phyloP scores from a whole-genome alignment of 92 coral and sea anemone genomes.

The Siderastrea radians region DNA sequence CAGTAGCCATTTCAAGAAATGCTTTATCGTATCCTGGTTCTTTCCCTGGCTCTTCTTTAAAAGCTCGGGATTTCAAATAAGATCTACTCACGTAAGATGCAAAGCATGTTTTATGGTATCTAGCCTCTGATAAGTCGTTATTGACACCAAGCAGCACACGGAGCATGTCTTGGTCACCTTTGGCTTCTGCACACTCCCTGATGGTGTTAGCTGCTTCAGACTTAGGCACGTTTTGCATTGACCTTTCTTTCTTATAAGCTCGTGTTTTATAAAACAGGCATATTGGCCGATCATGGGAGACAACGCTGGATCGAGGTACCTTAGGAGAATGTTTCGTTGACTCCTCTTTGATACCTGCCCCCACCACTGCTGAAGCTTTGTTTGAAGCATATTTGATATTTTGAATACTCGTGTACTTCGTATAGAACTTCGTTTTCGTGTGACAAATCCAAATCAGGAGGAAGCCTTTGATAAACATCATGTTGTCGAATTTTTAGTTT shows the following conservation, averaged over 20 bases:
- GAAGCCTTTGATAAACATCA: conserved; percentile 47
- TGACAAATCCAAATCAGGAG: conserved; percentile 19
- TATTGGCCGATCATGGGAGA: background rate
- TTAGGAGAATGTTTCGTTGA: too few species aligned
- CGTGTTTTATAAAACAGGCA: background rate
- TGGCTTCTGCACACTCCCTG: background rate
- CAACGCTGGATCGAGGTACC: background rate
- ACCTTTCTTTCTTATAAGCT: background rate
- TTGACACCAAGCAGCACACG: background rate
- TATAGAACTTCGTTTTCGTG: conserved; percentile 50
- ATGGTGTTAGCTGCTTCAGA: background rate
- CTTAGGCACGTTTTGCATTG: background rate
- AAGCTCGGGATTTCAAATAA: conserved; percentile 14
- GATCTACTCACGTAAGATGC: conserved; percentile 42
- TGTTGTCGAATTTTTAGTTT: conserved; percentile 56
- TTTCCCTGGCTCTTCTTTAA: conserved; percentile 11
- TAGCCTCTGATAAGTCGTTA: conserved; percentile 22
- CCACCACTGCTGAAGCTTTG: background rate
- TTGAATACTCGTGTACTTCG: conserved; percentile 57
- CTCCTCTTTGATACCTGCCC: background rate
- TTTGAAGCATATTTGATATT: conserved; percentile 47
- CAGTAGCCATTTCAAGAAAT: conserved; percentile 21
- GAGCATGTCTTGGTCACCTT: background rate
- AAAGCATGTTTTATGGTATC: conserved; percentile 39
- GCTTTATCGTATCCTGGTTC: conserved; percentile 1